phyloP scores from a whole-genome alignment of 1,140 invertebrate species.

The Papilio machaon region DNA sequence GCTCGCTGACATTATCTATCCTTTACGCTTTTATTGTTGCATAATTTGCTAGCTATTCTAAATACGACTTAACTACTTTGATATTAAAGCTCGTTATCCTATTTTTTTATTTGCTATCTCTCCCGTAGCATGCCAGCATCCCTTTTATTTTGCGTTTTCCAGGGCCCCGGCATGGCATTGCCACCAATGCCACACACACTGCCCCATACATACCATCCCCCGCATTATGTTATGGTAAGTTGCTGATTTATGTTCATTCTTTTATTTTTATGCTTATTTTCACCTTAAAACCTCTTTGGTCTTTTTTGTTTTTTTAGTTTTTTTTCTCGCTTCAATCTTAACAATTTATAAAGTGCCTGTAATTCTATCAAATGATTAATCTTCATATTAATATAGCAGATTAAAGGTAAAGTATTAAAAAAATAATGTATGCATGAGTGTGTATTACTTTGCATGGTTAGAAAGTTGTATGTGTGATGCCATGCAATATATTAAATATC shows the following conservation, averaged over 20 bases:
- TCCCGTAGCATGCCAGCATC: slow-evolving; percentile 75
- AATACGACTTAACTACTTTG: slow-evolving; percentile 42
- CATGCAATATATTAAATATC: slow-evolving; percentile 2
- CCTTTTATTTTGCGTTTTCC: slow-evolving; percentile 75
- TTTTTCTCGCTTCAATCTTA: slow-evolving; percentile 38
- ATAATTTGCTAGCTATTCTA: slow-evolving; percentile 48
- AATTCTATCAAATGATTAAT: background rate
- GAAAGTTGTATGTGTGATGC: slow-evolving; percentile 32
- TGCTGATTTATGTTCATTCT: slow-evolving; percentile 57
- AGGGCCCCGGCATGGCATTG: slow-evolving; percentile 77
- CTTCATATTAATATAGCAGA: background rate
- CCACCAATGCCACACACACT: slow-evolving; percentile 78
- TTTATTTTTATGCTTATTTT: slow-evolving; percentile 49
- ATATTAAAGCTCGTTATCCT: slow-evolving; percentile 47
- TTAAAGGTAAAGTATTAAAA: slow-evolving; percentile 4
- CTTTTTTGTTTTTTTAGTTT: slow-evolving; percentile 29
- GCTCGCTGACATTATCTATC: slow-evolving; percentile 40
- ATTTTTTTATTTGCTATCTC: slow-evolving; percentile 55
- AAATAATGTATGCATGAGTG: slow-evolving; percentile 25
- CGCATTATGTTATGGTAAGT: slow-evolving; percentile 80
- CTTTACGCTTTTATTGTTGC: slow-evolving; percentile 47
- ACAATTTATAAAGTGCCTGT: background rate
- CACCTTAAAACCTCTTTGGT: slow-evolving; percentile 7
- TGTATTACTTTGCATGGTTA: slow-evolving; percentile 45
- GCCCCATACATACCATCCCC: slow-evolving; percentile 78